A percentile compares a stretch with the other conserved stretches of the same genome.
These are phyloP conservation scores for Theocolax elegans DNA, from an alignment of 1,140 invertebrate species.

Conservation along the genomic window DNA sequence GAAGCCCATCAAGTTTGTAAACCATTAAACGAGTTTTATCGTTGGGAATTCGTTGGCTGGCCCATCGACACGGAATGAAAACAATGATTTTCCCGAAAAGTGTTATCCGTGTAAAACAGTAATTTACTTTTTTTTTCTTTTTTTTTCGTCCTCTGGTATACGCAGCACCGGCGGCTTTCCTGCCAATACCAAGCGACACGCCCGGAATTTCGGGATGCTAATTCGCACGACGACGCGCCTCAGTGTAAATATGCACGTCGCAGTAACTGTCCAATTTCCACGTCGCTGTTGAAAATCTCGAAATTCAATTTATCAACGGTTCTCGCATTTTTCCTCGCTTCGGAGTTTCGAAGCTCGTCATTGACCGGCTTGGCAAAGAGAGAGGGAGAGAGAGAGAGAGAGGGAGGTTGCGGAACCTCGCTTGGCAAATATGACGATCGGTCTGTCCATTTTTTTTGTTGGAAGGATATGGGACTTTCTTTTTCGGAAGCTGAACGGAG, in stretches of 20 bases:
- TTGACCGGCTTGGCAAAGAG: too few species aligned
- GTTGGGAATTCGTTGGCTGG: too few species aligned
- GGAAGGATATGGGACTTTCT: too few species aligned
- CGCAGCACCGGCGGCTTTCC: too few species aligned
- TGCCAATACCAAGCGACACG: background rate
- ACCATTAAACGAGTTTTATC: too few species aligned
- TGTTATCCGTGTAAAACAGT: background rate
- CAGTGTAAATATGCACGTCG: background rate
- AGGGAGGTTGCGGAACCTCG: background rate
- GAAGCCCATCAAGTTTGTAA: too few species aligned
- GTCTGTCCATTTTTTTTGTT: background rate
- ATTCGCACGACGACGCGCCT: background rate
- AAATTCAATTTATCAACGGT: slow-evolving; percentile 23
- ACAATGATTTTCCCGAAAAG: background rate
- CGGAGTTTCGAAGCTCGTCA: background rate
- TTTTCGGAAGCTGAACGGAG: background rate
- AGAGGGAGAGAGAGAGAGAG: background rate
- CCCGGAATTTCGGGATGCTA: too few species aligned
- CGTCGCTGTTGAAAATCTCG: slow-evolving; percentile 23
- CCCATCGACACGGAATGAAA: background rate
- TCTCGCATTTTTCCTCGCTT: background rate
- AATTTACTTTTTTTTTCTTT: too few species aligned
- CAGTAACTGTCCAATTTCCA: slow-evolving; percentile 7
- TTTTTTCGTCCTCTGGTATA: background rate
- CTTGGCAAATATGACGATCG: slow-evolving; percentile 20